These are phyloP conservation scores for Lepidocyrtoides sp. DNA, from an alignment of 2,888 invertebrate genomes.

Conservation along the genomic window DNA sequence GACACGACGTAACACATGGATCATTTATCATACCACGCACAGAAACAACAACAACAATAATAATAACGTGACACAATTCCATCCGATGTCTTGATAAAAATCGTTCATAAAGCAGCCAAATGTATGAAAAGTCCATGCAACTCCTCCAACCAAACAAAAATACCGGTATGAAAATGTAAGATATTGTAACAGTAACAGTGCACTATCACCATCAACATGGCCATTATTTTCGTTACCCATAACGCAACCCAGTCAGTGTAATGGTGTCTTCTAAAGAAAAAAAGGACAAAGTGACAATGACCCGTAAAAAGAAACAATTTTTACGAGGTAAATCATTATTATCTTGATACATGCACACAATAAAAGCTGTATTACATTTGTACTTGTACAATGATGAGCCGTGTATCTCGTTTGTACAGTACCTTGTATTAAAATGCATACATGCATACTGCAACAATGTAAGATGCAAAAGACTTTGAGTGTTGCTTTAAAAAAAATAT, in stretches of 20 bases:
- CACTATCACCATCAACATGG: not conserved
- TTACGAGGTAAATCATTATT: constrained; percentile 54
- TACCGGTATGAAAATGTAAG: constrained; percentile 54
- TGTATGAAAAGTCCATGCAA: constrained; percentile 1
- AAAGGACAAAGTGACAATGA: constrained; percentile 74
- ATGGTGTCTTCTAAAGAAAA: not conserved
- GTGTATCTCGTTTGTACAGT: not conserved
- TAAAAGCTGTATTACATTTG: not conserved
- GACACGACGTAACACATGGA: constrained; percentile 60
- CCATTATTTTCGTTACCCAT: constrained; percentile 7
- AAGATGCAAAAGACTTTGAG: not conserved
- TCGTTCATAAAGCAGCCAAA: too few species aligned
- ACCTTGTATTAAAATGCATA: too few species aligned
- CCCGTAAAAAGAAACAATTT: constrained; percentile 59
- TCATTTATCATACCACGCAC: constrained; percentile 71
- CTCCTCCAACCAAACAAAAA: constrained; percentile 18
- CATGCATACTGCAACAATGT: not conserved
- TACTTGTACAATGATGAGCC: constrained; percentile 27
- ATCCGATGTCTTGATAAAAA: too few species aligned
- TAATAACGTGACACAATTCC: constrained; percentile 34
- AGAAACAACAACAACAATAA: constrained; percentile 20
- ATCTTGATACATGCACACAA: constrained; percentile 35
- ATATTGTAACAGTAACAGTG: constrained; percentile 47
- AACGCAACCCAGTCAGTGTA: not conserved
- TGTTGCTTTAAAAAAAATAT: not conserved